Conservation (phyloP, 2,113 vertebrate genomes). For the Eclectus roratus region DNA sequence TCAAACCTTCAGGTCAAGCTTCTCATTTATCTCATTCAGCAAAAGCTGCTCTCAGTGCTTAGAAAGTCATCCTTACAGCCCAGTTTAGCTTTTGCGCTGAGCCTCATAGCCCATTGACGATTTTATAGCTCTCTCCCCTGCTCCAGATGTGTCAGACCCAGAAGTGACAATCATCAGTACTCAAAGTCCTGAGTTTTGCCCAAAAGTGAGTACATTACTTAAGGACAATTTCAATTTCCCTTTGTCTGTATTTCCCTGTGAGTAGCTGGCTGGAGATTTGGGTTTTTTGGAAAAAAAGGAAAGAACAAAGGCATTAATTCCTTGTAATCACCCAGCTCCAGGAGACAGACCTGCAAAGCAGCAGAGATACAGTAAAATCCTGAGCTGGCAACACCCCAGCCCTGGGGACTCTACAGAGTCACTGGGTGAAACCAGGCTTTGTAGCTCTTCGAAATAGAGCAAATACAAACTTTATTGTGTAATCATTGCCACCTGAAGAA, state of each 20-base stretch:
- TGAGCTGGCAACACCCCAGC: neutral
- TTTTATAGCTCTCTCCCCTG: neutral
- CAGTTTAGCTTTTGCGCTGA: neutral
- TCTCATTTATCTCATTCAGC: neutral
- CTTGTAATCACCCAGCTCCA: neutral
- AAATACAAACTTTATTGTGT: slow-evolving; percentile 27
- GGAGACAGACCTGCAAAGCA: neutral
- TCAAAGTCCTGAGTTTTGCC: neutral
- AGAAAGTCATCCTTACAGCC: neutral
- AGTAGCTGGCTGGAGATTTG: neutral
- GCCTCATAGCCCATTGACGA: neutral
- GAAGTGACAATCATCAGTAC: neutral
- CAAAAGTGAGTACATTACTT: neutral
- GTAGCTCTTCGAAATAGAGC: neutral
- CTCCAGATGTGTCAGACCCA: neutral
- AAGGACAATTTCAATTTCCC: neutral
- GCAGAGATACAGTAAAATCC: neutral
- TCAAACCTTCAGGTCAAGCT: neutral
- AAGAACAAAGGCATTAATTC: slow-evolving; percentile 30
- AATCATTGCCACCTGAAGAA: neutral
- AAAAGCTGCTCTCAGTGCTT: neutral
- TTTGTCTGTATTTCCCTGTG: neutral
- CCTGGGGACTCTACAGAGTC: neutral
- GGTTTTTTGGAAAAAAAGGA: neutral
- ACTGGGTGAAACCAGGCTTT: neutral